Evolutionary conservation across 2,113 vertebrate species (phyloP), one percentile per base, ranked within the genome.

Genomic region (Ariopsis seemanni): DNA sequence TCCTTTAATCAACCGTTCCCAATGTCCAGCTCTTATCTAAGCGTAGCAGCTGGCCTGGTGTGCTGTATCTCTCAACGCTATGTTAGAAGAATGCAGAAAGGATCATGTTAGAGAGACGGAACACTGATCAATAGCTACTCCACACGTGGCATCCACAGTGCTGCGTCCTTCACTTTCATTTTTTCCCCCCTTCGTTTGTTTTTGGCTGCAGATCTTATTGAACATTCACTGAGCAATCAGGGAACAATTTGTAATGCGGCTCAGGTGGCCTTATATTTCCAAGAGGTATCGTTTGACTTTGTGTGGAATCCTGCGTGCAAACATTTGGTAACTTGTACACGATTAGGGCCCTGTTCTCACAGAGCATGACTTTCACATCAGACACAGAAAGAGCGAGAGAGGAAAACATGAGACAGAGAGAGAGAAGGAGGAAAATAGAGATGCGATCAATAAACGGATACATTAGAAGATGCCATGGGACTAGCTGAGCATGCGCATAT

Each of bases 381-480:
- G 84, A 81, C 71, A 65, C 75, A 85, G 83, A 83, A 83, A 55
- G 77, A 82, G 57, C 42, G 48, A 34, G 57, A 82, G 30, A 87
- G 80, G 57, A 83, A 60, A 82, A 55, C 75, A 86, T 79, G 65
- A 82, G 78, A 87, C 53, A 50, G 83, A 55, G 78, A 86, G 85
- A 15, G n/a, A 50, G 53, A 77, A 53, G 50, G 71, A 69, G 79
- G 77, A 81, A 58, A 77, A 84, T 67, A 84, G 67, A 89, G 82
- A 87, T 82, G 78, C 72, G 71, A 88, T 90, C 89, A 65, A 90
- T 90, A 90, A 84, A 79, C 75, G 87, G 89, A 90, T 90, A 86
- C 87, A 90, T 86, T 88, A 88, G 75, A 85, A 86, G 89, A 90
- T 88, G 85, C 81, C 85, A 86, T 79, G 86, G 89, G 89, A 90